Evolutionary conservation across 2,888 invertebrate genomes (phyloP).

Genomic region (Trypoxylon attenuatum): DNA sequence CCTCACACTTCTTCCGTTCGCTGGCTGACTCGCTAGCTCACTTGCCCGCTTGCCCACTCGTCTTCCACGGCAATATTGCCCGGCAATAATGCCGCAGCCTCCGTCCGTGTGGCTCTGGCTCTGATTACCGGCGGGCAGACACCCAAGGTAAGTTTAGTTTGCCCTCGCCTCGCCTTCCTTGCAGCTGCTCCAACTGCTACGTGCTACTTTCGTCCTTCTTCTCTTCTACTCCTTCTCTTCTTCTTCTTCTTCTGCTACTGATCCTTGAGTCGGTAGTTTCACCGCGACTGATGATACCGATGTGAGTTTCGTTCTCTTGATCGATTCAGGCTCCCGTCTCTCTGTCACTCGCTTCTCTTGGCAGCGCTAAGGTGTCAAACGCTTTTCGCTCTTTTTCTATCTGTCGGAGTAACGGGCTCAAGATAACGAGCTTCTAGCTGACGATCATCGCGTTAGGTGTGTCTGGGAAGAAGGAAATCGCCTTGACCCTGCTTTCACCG

Average conservation of each 20-base stretch:
- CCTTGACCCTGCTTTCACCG: conserved; percentile 7
- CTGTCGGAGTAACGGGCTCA: conserved; percentile 27
- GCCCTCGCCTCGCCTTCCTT: not conserved
- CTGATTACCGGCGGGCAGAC: not conserved
- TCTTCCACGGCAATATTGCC: conserved; percentile 25
- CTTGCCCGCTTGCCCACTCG: too few relatives aligned
- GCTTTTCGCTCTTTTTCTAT: conserved; percentile 20
- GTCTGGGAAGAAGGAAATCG: conserved; percentile 23
- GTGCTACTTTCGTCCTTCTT: too few relatives aligned
- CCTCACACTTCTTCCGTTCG: not conserved
- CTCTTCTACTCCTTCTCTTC: not conserved
- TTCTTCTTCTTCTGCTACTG: conserved; percentile 14
- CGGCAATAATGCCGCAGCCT: conserved; percentile 31
- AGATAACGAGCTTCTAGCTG: conserved; percentile 33
- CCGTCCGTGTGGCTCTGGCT: too few relatives aligned
- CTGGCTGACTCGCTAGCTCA: too few relatives aligned
- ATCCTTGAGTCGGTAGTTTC: conserved; percentile 8
- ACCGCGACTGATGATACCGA: not conserved
- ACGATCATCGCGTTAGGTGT: conserved; percentile 25
- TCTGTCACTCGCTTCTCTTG: conserved; percentile 32
- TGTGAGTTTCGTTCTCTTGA: conserved; percentile 4
- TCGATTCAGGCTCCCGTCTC: conserved; percentile 12
- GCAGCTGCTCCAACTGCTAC: not conserved
- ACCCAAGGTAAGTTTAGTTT: not conserved
- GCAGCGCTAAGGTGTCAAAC: conserved; percentile 21